These are phyloP conservation scores for Aratinga solstitialis DNA, from an alignment of 2,797 vertebrate species.

Conservation along the genomic window DNA sequence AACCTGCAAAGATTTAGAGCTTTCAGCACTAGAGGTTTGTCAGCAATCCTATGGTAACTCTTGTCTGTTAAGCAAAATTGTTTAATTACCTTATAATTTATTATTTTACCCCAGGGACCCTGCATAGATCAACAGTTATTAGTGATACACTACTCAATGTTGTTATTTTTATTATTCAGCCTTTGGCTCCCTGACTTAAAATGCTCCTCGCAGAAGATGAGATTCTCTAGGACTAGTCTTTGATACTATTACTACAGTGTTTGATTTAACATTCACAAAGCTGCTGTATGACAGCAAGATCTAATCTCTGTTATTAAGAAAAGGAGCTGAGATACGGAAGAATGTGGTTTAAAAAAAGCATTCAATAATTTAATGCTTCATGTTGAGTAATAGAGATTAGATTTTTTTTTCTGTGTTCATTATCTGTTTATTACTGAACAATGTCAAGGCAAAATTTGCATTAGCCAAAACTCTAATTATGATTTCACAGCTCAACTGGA, in stretches of 20 bases:
- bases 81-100: not conserved
- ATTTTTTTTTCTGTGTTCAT: not conserved
- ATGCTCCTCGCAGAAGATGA: not conserved
- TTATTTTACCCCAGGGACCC: not conserved
- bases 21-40: not conserved
- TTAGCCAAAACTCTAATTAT: not conserved
- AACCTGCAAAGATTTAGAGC: not conserved
- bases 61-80: not conserved
- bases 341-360: not conserved
- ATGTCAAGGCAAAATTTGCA: not conserved
- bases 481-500: not conserved
- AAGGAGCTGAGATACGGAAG: not conserved
- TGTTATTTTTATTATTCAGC: not conserved
- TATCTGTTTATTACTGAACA: not conserved
- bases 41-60: not conserved
- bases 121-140: not conserved
- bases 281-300: not conserved
- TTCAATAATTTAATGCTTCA: not conserved
- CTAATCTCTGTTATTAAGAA: not conserved
- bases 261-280: not conserved
- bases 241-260: not conserved
- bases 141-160: not conserved
- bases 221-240: not conserved
- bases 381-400: not conserved
- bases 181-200: not conserved